phyloP scores from a whole-genome alignment of 2,113 vertebrate genomes.

The Ptilorrhoa leucosticta region DNA sequence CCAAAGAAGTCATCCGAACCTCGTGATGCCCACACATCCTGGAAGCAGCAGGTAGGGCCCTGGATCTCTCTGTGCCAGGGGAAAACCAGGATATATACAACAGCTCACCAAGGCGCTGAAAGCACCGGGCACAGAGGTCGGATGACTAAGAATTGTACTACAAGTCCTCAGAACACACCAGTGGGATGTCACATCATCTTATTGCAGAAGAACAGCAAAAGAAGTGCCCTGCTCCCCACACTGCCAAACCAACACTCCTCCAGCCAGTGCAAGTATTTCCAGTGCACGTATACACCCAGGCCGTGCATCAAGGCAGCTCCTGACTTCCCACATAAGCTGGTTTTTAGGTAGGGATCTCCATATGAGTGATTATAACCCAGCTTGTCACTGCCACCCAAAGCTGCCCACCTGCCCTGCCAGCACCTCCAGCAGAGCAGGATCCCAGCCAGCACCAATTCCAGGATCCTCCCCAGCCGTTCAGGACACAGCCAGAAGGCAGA shows the following conservation, averaged over 20 bases:
- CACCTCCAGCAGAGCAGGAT: neutral
- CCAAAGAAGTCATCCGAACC: neutral
- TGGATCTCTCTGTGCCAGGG: neutral
- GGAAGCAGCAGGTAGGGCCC: neutral
- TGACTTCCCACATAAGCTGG: neutral
- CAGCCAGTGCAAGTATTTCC: neutral
- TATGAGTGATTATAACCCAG: neutral
- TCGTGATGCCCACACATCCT: rapidly evolving
- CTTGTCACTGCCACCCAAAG: neutral
- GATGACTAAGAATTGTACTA: neutral
- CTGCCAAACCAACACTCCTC: neutral
- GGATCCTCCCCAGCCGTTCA: neutral
- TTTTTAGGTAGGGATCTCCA: neutral
- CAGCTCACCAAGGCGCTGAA: neutral
- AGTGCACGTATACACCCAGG: neutral
- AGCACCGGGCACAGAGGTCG: neutral
- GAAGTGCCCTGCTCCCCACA: neutral
- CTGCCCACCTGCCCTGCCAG: neutral
- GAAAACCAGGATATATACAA: neutral
- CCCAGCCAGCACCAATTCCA: neutral
- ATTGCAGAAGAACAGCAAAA: neutral
- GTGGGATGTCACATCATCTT: neutral
- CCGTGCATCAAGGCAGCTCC: neutral
- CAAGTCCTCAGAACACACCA: neutral
- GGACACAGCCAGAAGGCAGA: neutral